Percentiles rank a stretch among this genome's conserved stretches.
phyloP scores from a whole-genome alignment of 2,888 invertebrate genomes.

The Limulus polyphemus region DNA sequence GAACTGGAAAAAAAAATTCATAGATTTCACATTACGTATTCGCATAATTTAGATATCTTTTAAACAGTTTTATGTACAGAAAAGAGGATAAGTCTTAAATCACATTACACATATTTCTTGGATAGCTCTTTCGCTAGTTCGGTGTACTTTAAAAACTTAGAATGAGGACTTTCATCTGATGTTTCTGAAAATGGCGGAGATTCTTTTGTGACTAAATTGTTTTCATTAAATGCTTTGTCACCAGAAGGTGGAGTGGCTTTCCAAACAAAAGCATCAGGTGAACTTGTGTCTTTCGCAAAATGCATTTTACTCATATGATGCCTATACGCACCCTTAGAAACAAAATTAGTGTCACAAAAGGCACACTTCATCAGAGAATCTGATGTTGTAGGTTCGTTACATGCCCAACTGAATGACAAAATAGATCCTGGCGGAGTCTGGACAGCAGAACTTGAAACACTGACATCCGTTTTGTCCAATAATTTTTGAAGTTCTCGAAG shows the following conservation, averaged over 20 bases:
- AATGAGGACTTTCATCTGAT: constrained; percentile 83
- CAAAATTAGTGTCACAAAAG: constrained; percentile 87
- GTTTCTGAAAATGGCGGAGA: constrained; percentile 13
- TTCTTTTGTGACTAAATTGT: constrained; percentile 1
- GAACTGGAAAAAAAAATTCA: no score
- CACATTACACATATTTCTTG: constrained; percentile 57
- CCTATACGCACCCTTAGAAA: constrained; percentile 90
- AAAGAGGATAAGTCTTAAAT: no score
- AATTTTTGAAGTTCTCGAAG: constrained; percentile 87
- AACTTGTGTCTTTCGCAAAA: constrained; percentile 70
- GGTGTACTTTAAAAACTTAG: constrained; percentile 96
- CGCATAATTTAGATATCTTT: no score
- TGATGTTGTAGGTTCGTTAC: constrained; percentile 60
- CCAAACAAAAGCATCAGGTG: constrained; percentile 19
- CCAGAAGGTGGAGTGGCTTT: constrained; percentile 21
- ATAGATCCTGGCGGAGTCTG: constrained; percentile 54
- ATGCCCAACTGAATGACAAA: constrained; percentile 84
- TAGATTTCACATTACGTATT: no score
- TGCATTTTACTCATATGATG: constrained; percentile 93
- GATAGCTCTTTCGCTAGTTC: constrained; percentile 96
- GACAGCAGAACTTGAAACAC: constrained; percentile 36
- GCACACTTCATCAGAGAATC: constrained; percentile 80
- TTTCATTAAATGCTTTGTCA: not conserved
- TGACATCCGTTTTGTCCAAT: constrained; percentile 75
- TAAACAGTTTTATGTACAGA: no score